Evolutionary conservation across 2,888 invertebrate species (phyloP), one percentile per base, ranked within the genome.

Genomic region (Leptopterna dolabrata): DNA sequence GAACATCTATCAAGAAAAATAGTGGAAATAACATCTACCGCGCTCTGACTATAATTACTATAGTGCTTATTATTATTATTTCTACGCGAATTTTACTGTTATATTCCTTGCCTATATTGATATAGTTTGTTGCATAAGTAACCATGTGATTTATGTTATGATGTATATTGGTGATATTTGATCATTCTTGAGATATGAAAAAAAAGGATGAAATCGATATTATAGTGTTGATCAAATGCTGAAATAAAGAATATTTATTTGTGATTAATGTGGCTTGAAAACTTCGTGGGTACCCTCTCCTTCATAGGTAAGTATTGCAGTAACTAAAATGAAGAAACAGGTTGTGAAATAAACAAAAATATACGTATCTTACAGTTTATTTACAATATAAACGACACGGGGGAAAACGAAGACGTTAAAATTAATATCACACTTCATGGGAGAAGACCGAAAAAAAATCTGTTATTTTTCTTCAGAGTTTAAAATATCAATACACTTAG

Each of bases 161-260:
- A 36, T 73, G 29, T 73, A 24, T 73, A 29, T 7, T 73, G 73
- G 73, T 73, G 73, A 73, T 73, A 73, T 73, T 73, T 63, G 63
- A 27, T 63, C 63, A 63, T 36, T 36, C 7, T 36, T 36, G 36
- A 36, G 36, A 51, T 51, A 45, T 55, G 7, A n/a, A 27, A 51
- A 63, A 63, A 63, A 24, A 24, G n/a, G n/a, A 63, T 63, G 63
- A 63, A 63, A 63, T 24, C 63, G 63, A 63, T 63, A 63, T 63
- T 63, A 55, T 71, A 73, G 73, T 73, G 73, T 73, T 73, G 73
- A 73, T 73, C 36, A 27, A 63, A 63, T 73, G 73, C 30, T 30
- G 73, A 41, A 73, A 73, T 73, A 73, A 36, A 73, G 73, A 41
- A 73, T 73, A 73, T 73, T 73, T 73, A 73, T 73, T 73, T 73